Evolutionary conservation across 2,113 vertebrate species (phyloP).

Genomic region (Acanthisitta chloris): DNA sequence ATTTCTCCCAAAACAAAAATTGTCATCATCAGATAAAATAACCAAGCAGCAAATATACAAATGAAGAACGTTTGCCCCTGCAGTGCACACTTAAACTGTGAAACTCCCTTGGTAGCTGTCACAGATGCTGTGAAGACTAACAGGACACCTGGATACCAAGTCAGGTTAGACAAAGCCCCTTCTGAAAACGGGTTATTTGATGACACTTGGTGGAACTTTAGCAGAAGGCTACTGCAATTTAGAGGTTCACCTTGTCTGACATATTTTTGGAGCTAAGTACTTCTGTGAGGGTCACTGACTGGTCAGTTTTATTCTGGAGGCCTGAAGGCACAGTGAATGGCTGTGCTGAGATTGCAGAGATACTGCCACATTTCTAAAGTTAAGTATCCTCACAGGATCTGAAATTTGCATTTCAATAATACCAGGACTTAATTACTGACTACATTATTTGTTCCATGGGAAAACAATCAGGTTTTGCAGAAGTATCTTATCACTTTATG

Average conservation of each 20-base stretch:
- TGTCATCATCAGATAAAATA: not conserved
- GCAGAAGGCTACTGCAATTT: not conserved
- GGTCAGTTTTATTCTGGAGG: not conserved
- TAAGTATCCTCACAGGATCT: not conserved
- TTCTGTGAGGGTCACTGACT: fast-evolving
- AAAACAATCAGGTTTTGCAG: not conserved
- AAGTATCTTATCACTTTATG: not conserved
- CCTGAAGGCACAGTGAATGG: not conserved
- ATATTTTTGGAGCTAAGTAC: not conserved
- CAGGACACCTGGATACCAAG: not conserved
- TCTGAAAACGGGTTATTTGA: not conserved
- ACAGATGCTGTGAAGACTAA: not conserved
- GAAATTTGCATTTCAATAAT: not conserved
- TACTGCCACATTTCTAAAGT: not conserved
- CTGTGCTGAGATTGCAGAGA: not conserved
- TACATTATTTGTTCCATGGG: not conserved
- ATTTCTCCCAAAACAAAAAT: not conserved
- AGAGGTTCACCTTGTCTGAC: not conserved
- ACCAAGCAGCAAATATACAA: not conserved
- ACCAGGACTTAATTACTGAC: not conserved
- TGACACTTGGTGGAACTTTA: not conserved
- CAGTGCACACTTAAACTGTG: not conserved
- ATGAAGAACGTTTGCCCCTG: not conserved
- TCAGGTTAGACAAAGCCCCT: not conserved
- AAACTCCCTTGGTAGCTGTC: fast-evolving